Percentiles rank a stretch among this genome's conserved stretches.
These are phyloP conservation scores for Bucorvus abyssinicus DNA, from an alignment of 2,797 vertebrate species.

Conservation along the genomic window DNA sequence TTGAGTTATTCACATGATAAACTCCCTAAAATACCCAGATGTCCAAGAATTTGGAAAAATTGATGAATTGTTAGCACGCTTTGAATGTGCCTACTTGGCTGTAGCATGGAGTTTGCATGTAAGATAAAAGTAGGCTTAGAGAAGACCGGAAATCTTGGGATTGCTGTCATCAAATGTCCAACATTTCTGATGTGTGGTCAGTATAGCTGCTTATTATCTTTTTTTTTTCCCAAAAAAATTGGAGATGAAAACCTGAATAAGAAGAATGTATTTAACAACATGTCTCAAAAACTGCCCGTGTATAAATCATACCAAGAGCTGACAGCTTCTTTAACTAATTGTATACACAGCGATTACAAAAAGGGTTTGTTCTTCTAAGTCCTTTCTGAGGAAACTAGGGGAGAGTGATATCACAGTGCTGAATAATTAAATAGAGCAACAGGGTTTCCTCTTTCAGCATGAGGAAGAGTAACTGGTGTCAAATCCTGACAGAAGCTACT, in stretches of 20 bases:
- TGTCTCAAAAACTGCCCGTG: neutral
- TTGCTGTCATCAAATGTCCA: neutral
- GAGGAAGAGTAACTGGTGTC: neutral
- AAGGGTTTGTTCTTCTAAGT: neutral
- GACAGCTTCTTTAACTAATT: neutral
- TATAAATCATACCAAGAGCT: neutral
- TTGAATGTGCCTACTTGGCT: neutral
- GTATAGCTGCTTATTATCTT: neutral
- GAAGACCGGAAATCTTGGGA: neutral
- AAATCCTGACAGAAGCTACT: neutral
- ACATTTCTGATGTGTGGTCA: neutral
- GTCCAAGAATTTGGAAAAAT: neutral
- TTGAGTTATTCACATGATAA: neutral
- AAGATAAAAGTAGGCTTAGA: neutral
- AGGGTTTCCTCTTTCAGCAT: neutral
- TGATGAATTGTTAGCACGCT: neutral
- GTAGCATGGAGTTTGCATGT: neutral
- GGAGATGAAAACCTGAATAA: neutral
- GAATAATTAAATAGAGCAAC: constrained; percentile 9
- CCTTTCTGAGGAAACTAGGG: neutral
- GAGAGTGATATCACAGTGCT: neutral
- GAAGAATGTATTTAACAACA: neutral
- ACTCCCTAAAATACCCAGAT: neutral
- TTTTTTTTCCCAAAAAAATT: accelerated
- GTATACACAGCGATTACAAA: neutral